These are phyloP conservation scores for Brachyptera putata DNA, from an alignment of 2,888 invertebrate genomes.

Conservation along the genomic window DNA sequence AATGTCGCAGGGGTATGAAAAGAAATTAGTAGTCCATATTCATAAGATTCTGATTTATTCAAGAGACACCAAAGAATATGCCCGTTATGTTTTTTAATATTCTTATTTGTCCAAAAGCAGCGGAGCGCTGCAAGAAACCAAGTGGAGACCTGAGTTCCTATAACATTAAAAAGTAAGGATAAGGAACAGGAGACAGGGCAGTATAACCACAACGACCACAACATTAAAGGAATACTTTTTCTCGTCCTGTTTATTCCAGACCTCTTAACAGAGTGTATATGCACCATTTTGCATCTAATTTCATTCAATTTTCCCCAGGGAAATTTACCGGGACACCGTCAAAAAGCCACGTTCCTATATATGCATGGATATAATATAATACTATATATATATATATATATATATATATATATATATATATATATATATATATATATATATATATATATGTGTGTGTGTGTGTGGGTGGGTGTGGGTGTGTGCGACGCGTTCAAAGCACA, in stretches of 20 bases:
- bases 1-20: neutral
- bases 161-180: too few species aligned
- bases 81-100: slow-evolving; percentile 22
- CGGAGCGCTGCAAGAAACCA: neutral
- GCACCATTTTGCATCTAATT: slow-evolving; percentile 22
- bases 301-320: slow-evolving; percentile 19
- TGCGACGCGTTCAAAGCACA: too few species aligned
- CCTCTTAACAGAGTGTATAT: slow-evolving; percentile 1
- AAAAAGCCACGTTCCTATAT: neutral
- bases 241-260: neutral
- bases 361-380: too few species aligned
- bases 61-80: slow-evolving; percentile 13
- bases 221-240: slow-evolving; percentile 3
- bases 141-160: too few species aligned
- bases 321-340: slow-evolving; percentile 11
- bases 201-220: neutral
- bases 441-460: too few species aligned
- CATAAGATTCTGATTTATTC: slow-evolving; percentile 18
- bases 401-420: too few species aligned
- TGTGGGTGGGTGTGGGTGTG: too few species aligned
- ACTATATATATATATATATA: too few species aligned
- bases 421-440: too few species aligned
- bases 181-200: too few species aligned
- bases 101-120: slow-evolving; percentile 18
- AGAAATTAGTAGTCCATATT: slow-evolving; percentile 19